Conservation (phyloP, 2,113 vertebrate species). For the Blennius ocellaris region DNA sequence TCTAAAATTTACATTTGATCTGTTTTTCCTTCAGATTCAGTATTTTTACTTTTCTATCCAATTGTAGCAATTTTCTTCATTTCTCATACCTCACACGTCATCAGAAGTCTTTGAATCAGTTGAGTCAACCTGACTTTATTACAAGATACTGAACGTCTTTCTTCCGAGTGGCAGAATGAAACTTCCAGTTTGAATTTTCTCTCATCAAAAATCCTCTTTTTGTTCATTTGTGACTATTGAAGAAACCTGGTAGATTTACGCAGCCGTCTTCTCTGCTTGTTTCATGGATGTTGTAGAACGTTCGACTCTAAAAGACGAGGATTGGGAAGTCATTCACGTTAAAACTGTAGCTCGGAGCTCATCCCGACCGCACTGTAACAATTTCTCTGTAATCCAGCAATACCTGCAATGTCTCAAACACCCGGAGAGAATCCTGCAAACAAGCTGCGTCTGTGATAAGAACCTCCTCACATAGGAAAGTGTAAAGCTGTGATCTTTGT, state of each 20-base stretch:
- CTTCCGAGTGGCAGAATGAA: too few species aligned
- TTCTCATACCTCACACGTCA: too few species aligned
- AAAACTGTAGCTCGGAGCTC: conserved; percentile 49
- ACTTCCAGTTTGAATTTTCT: conserved; percentile 3
- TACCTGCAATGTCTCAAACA: conserved; percentile 41
- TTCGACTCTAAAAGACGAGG: conserved; percentile 26
- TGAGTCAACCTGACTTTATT: too few species aligned
- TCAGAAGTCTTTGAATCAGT: too few species aligned
- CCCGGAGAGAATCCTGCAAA: conserved; percentile 30
- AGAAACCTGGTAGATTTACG: conserved; percentile 59
- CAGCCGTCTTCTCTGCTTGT: conserved; percentile 45
- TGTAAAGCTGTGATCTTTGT: conserved; percentile 65
- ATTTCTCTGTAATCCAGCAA: conserved; percentile 49
- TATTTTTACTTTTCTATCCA: too few species aligned
- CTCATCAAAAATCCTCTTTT: conserved; percentile 8
- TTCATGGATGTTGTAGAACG: conserved; percentile 27
- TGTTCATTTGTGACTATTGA: conserved; percentile 14
- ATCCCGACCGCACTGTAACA: conserved; percentile 52
- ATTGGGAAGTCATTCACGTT: conserved; percentile 46
- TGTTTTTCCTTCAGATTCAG: too few species aligned
- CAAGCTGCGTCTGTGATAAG: conserved; percentile 36
- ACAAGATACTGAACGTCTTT: too few species aligned
- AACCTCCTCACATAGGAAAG: conserved; percentile 47
- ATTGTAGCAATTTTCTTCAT: too few species aligned
- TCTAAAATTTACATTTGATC: too few species aligned